Evolutionary conservation across 2,797 vertebrate species (phyloP).

Genomic region (Cyclura pinguis): DNA sequence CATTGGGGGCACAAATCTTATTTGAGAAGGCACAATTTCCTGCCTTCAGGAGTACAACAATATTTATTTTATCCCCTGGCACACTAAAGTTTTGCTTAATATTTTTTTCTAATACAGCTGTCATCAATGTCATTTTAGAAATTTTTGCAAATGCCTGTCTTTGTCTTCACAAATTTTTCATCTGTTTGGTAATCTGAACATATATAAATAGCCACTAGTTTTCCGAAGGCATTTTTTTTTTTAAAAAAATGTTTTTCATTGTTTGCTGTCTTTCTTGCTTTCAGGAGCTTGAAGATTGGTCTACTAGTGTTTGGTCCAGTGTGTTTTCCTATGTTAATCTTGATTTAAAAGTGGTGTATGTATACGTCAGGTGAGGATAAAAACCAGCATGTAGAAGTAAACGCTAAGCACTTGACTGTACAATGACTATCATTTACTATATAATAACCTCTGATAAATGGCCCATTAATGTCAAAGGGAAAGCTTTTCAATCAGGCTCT

Average conservation of each 20-base stretch:
- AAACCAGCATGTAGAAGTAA: slow-evolving; percentile 53
- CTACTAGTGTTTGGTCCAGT: slow-evolving; percentile 9
- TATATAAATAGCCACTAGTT: not conserved
- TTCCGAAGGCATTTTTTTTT: not conserved
- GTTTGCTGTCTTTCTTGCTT: not conserved
- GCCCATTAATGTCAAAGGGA: slow-evolving; percentile 65
- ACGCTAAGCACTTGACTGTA: slow-evolving; percentile 55
- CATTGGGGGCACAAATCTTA: too few relatives aligned
- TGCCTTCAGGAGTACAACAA: too few relatives aligned
- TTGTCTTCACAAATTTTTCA: not conserved
- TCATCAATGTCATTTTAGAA: not conserved
- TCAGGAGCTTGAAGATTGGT: not conserved
- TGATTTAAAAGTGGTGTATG: not conserved
- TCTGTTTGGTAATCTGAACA: not conserved
- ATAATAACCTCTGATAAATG: slow-evolving; percentile 71
- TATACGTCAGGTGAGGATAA: too few relatives aligned
- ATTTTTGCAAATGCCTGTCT: not conserved
- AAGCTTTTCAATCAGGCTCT: slow-evolving; percentile 72
- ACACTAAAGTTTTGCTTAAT: not conserved
- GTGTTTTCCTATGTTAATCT: not conserved
- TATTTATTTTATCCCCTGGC: not conserved
- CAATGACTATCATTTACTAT: slow-evolving; percentile 62
- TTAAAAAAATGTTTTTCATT: not conserved
- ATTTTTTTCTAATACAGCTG: not conserved
- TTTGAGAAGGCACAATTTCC: too few relatives aligned